Evolutionary conservation across 2,888 invertebrate species (phyloP).

Genomic region (Orthonychiurus folsomi): DNA sequence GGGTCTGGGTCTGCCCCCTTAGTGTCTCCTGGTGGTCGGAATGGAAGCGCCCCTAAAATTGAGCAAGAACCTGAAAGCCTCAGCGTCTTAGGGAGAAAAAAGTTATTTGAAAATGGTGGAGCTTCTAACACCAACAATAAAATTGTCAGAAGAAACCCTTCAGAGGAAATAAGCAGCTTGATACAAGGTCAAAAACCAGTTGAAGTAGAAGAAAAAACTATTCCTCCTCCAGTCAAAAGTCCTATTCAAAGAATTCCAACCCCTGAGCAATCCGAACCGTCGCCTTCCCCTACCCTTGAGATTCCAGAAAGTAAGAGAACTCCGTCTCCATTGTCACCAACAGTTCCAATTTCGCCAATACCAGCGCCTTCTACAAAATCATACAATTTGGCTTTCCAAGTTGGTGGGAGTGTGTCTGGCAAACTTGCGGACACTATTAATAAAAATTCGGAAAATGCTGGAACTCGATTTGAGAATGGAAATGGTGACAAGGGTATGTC

Average conservation of each 20-base stretch:
- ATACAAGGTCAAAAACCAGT: conserved; percentile 13
- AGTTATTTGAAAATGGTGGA: conserved; percentile 32
- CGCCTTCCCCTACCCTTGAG: background rate
- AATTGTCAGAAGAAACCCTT: conserved; percentile 24
- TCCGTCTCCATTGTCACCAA: conserved; percentile 2
- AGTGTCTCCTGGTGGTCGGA: background rate
- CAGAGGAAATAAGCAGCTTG: conserved; percentile 29
- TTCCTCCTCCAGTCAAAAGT: background rate
- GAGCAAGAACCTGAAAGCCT: conserved; percentile 21
- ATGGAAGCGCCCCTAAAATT: conserved; percentile 7
- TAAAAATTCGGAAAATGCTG: conserved; percentile 1
- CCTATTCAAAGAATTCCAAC: background rate
- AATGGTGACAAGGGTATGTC: background rate
- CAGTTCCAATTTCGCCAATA: background rate
- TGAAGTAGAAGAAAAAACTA: conserved; percentile 8
- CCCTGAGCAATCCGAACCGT: background rate
- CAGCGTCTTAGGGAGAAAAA: conserved; percentile 32
- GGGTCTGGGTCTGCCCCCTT: conserved; percentile 5
- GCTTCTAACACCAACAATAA: conserved; percentile 21
- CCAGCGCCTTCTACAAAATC: conserved; percentile 8
- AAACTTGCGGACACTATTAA: conserved; percentile 9
- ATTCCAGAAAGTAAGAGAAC: background rate
- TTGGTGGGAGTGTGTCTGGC: conserved; percentile 10
- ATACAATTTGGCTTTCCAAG: conserved; percentile 12
- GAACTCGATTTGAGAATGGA: background rate